Percentiles rank a stretch among this genome's conserved stretches.
Evolutionary conservation across 2,888 invertebrate genomes (phyloP).

Genomic region (Nycteola revayana): DNA sequence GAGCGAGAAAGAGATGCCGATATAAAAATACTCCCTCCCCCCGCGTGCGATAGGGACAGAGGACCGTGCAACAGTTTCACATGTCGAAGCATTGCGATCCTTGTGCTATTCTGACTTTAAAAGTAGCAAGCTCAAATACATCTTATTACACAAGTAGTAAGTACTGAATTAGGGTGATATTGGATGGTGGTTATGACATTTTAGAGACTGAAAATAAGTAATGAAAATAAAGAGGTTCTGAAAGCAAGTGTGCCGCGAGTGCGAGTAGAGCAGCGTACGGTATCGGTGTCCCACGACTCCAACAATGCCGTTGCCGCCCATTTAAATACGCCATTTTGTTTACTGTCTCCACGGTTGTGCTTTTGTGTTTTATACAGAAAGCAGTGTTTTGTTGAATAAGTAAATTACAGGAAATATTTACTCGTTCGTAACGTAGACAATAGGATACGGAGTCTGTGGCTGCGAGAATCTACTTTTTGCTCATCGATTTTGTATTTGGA

Average conservation of each 20-base stretch:
- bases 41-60: slow-evolving; percentile 54
- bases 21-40: slow-evolving; percentile 60
- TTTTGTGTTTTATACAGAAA: slow-evolving; percentile 70
- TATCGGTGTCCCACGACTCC: slow-evolving; percentile 52
- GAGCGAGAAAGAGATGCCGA: slow-evolving; percentile 59
- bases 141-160: slow-evolving; percentile 19
- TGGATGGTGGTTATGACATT: slow-evolving; percentile 40
- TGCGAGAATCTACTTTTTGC: slow-evolving; percentile 19
- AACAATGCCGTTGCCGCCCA: slow-evolving; percentile 79
- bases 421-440: slow-evolving; percentile 55
- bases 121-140: slow-evolving; percentile 24
- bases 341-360: slow-evolving; percentile 69
- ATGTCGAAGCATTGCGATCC: slow-evolving; percentile 45
- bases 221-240: slow-evolving; percentile 63
- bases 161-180: slow-evolving; percentile 24
- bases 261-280: slow-evolving; percentile 55
- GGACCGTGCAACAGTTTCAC: slow-evolving; percentile 69
- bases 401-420: slow-evolving; percentile 78
- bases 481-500: slow-evolving; percentile 23
- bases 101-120: slow-evolving; percentile 33
- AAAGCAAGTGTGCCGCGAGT: slow-evolving; percentile 40
- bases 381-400: slow-evolving; percentile 73
- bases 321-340: slow-evolving; percentile 82
- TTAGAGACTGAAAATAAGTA: slow-evolving; percentile 41
- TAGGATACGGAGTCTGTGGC: slow-evolving; percentile 28